Conservation (phyloP, 2,113 vertebrate species). For the Sebastes schlegelii region DNA sequence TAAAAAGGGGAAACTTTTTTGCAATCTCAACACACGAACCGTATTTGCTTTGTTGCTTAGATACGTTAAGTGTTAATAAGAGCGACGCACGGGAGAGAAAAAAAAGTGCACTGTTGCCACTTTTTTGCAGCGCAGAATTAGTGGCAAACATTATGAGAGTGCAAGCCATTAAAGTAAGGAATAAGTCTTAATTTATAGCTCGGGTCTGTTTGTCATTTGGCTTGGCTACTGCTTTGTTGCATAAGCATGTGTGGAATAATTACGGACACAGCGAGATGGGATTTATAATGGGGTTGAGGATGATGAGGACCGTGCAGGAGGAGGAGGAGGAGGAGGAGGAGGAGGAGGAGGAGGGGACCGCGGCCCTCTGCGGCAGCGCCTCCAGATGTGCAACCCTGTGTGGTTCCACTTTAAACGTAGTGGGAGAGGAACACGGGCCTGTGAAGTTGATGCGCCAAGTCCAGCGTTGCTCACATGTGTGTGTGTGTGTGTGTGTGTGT, state of each 20-base stretch:
- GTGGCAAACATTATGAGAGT: conserved; percentile 83
- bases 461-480: conserved; percentile 19
- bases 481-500: conserved; percentile 15
- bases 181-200: conserved; percentile 83
- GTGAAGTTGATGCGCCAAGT: conserved; percentile 63
- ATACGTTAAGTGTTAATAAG: conserved; percentile 69
- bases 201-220: conserved; percentile 86
- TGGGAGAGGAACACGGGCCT: conserved; percentile 64
- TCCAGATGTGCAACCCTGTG: conserved; percentile 29
- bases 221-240: conserved; percentile 84
- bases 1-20: conserved; percentile 59
- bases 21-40: conserved; percentile 51
- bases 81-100: conserved; percentile 63
- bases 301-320: conserved; percentile 60
- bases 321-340: conserved; percentile 2
- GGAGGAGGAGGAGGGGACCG: too few relatives aligned
- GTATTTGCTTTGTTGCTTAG: conserved; percentile 81
- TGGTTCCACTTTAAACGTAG: conserved; percentile 78
- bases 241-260: conserved; percentile 80
- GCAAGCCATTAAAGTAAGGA: conserved; percentile 81
- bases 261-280: conserved; percentile 76
- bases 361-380: too few relatives aligned
- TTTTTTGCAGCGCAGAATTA: conserved; percentile 76
- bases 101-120: conserved; percentile 76
- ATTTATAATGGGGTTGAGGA: conserved; percentile 73